Percentiles rank a stretch among this genome's conserved stretches.
Evolutionary conservation across 2,888 invertebrate genomes (phyloP).

Genomic region (Drosophila trichaetosa): DNA sequence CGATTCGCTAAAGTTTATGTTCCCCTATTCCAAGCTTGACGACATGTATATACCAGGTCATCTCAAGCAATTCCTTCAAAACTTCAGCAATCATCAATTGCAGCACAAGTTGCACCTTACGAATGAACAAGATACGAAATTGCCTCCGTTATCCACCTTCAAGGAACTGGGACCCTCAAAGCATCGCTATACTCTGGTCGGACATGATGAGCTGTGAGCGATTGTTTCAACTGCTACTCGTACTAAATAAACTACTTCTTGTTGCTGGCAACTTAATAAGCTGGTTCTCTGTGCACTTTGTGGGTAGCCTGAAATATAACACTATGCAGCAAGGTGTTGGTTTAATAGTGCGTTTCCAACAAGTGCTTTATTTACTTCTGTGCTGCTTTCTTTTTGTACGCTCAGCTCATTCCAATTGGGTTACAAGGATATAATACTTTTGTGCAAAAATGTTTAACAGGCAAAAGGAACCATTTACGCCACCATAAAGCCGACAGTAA

Average conservation of each 20-base stretch:
- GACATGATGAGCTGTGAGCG: slow-evolving; percentile 62
- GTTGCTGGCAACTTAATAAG: slow-evolving; percentile 62
- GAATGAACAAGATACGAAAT: neutral
- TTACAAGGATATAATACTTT: too few species aligned
- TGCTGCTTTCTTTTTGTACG: too few species aligned
- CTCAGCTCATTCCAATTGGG: too few species aligned
- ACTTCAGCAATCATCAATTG: slow-evolving; percentile 16
- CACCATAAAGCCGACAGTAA: too few species aligned
- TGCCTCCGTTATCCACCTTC: slow-evolving; percentile 48
- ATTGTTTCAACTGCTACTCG: slow-evolving; percentile 17
- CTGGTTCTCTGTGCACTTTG: slow-evolving; percentile 15
- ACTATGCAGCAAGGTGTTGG: slow-evolving; percentile 20
- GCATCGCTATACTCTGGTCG: slow-evolving; percentile 58
- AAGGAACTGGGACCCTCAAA: slow-evolving; percentile 65
- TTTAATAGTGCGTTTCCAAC: neutral
- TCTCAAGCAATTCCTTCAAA: slow-evolving; percentile 43
- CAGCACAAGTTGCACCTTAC: neutral
- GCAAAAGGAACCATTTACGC: too few species aligned
- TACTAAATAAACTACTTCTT: slow-evolving; percentile 55
- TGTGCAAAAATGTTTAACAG: neutral
- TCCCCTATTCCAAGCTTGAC: slow-evolving; percentile 29
- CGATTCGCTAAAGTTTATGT: slow-evolving; percentile 58
- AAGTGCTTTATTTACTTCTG: too few species aligned
- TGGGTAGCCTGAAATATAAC: slow-evolving; percentile 1
- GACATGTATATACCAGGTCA: slow-evolving; percentile 56